Conservation (phyloP, 92 coral and sea anemone species). For the Zoanthus sociatus region DNA sequence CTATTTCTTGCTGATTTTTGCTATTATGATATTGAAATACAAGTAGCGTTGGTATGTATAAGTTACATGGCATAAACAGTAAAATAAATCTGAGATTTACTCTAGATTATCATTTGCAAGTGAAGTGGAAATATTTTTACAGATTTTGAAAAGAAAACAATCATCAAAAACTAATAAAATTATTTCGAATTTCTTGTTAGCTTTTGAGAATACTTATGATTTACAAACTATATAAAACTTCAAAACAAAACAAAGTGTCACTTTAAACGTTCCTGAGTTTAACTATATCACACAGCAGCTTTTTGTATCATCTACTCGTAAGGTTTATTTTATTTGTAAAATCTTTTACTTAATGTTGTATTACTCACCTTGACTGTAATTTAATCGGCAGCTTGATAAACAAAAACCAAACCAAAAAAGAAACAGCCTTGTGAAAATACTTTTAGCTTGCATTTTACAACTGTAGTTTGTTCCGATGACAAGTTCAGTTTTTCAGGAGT, state of each 20-base stretch:
- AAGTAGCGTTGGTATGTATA: too few species aligned
- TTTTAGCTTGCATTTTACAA: conserved; percentile 12
- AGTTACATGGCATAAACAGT: too few species aligned
- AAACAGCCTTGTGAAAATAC: not conserved
- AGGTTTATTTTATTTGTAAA: not conserved
- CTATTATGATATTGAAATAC: too few species aligned
- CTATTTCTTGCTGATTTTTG: too few species aligned
- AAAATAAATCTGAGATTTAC: too few species aligned
- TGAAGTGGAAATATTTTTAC: too few species aligned
- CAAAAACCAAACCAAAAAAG: not conserved
- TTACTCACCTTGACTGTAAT: not conserved
- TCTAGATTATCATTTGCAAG: too few species aligned
- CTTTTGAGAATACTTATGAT: not conserved
- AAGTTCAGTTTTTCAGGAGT: not conserved
- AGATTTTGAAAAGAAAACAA: too few species aligned
- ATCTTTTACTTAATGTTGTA: not conserved
- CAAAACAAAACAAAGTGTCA: not conserved
- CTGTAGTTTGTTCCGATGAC: not conserved
- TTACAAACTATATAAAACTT: not conserved
- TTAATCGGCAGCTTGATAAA: not conserved
- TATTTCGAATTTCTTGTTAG: not conserved
- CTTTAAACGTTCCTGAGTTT: not conserved
- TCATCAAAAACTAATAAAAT: too few species aligned
- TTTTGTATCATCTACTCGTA: not conserved
- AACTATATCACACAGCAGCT: not conserved